Evolutionary conservation across 2,113 vertebrate genomes (phyloP).

Genomic region (Gracilinanus agilis): DNA sequence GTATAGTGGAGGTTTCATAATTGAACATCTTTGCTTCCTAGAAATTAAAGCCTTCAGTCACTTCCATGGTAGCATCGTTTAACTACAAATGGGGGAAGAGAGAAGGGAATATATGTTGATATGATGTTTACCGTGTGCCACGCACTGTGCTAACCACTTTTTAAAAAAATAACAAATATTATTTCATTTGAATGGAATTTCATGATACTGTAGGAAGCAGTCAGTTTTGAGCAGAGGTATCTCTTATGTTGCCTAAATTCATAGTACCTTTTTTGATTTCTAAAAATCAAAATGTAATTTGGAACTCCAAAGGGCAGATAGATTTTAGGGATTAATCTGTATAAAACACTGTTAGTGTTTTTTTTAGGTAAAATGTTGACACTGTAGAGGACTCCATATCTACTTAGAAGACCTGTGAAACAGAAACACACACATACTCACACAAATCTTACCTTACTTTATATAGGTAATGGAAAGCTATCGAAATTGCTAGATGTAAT

Average conservation of each 20-base stretch:
- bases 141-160: too few relatives aligned
- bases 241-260: neutral
- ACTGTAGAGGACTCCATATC: neutral
- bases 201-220: neutral
- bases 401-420: neutral
- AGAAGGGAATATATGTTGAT: too few relatives aligned
- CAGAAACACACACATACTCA: neutral
- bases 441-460: neutral
- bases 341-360: neutral
- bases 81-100: constrained; percentile 11
- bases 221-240: neutral
- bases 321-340: neutral
- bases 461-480: neutral
- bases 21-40: constrained; percentile 12
- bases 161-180: too few relatives aligned
- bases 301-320: neutral
- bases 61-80: constrained; percentile 9
- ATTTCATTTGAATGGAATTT: neutral
- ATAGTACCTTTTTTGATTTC: neutral
- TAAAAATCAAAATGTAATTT: neutral
- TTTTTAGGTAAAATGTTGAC: neutral
- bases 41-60: neutral
- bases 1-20: constrained; percentile 32
- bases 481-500: too few relatives aligned
- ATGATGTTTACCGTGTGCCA: too few relatives aligned